Evolutionary conservation across 2,113 vertebrate species (phyloP), one percentile per base, ranked within the genome.

Genomic region (Ctenomys sociabilis): DNA sequence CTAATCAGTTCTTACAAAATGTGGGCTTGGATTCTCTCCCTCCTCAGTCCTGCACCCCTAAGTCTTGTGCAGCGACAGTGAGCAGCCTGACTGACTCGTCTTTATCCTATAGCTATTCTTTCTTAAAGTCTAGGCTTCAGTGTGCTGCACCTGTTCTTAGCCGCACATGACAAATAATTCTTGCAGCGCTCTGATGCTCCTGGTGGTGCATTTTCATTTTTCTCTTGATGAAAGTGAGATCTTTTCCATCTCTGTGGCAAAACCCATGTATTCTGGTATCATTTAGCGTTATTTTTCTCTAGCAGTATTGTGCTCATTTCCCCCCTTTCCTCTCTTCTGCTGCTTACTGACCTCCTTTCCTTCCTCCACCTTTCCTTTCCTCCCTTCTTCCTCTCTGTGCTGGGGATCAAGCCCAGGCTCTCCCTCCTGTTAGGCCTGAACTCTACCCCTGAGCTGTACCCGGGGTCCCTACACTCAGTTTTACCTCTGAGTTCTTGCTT

Each of bases 1-100:
- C 75, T 43, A 75, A 35, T 78, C 49, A 82, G 45, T 68, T 73
- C 37, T 90, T 81, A 68, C 22, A 22, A 91, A 95, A 94, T 84
- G n/a, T 30, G 24, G 54, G 68, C 52, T 72, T 8, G 17, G 28
- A 13, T 68, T 81, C 21, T 45, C 52, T 64, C 80, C 81, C 57
- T 85, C 13, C 59, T 85, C 35, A 68, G 26, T 45, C 28, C n/a
- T 16, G 61, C 24, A 32, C 28, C 2, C 7, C 0, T 30, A 52
- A 52, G 24, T 75, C 70, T 8, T 24, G 6, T 57, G 40, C 43
- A 61, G 57, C 14, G 78, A 43, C 12, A 3, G 5, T 57, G 70
- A 45, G 10, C 19, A 17, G 17, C 11, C 68, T 84, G 1, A 19
- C 43, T 32, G 37, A n/a, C 86, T 80, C 77, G 28, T 87, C 35